These are phyloP conservation scores for Nycticryphes semicollaris DNA, from an alignment of 2,113 vertebrate genomes.

Conservation along the genomic window DNA sequence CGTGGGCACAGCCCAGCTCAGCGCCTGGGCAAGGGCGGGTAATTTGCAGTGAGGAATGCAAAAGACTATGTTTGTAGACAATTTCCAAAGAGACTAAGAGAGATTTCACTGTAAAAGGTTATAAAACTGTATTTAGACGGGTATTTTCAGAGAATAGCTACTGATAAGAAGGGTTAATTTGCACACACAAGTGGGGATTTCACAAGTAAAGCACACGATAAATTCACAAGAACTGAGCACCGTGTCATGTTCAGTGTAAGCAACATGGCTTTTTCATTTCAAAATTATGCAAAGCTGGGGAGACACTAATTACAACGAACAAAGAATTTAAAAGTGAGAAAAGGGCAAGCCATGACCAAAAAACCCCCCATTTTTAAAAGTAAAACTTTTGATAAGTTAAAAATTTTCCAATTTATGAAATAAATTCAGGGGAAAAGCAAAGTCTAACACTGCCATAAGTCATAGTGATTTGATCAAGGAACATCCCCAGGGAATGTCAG, in stretches of 20 bases:
- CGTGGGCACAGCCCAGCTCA: neutral
- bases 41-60: neutral
- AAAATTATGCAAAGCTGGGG: neutral
- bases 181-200: neutral
- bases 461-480: neutral
- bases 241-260: neutral
- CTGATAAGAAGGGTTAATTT: constrained; percentile 6
- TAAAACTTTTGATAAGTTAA: neutral
- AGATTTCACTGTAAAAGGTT: neutral
- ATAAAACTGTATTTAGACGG: neutral
- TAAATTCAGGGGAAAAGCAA: neutral
- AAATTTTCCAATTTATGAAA: neutral
- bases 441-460: neutral
- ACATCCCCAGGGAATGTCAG: neutral
- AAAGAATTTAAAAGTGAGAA: neutral
- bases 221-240: constrained; percentile 9
- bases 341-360: neutral
- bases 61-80: neutral
- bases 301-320: neutral
- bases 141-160: neutral
- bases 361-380: neutral
- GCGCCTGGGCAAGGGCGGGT: neutral
- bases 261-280: neutral
- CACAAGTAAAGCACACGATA: neutral
- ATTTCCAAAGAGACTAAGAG: neutral